phyloP scores from a whole-genome alignment of 2,797 vertebrate genomes.

The Sebastolobus altivelis region DNA sequence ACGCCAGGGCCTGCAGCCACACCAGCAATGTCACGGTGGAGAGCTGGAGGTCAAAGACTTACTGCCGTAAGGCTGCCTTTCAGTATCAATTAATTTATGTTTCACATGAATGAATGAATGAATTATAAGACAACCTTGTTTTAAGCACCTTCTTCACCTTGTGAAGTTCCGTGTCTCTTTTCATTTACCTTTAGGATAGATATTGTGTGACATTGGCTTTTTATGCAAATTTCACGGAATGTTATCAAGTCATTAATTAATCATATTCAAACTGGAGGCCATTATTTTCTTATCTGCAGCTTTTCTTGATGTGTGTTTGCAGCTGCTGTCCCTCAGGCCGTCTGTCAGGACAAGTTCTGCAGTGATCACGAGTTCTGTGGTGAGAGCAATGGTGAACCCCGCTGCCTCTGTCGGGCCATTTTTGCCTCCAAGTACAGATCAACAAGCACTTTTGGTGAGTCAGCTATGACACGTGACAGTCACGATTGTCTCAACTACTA shows the following conservation, averaged over 20 bases:
- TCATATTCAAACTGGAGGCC: neutral
- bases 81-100: neutral
- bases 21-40: conserved; percentile 6
- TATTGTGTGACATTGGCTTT: neutral
- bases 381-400: neutral
- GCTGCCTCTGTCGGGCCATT: conserved; percentile 54
- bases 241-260: neutral
- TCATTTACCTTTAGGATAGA: neutral
- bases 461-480: neutral
- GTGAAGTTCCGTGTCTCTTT: neutral
- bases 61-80: conserved; percentile 35
- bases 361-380: conserved; percentile 67
- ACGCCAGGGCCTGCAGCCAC: conserved; percentile 32
- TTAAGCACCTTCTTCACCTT: neutral
- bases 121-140: neutral
- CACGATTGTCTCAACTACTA: neutral
- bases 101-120: neutral
- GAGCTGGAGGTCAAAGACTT: conserved; percentile 31
- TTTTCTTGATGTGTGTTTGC: neutral
- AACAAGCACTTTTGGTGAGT: conserved; percentile 31
- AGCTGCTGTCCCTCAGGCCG: conserved; percentile 7
- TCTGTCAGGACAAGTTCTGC: conserved; percentile 52
- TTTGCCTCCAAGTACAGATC: conserved; percentile 53
- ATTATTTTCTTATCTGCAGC: neutral
- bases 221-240: neutral